Percentiles rank a stretch among this genome's conserved stretches.
These are phyloP conservation scores for Pyrochroa serraticornis DNA, from an alignment of 2,888 invertebrate species.

Conservation along the genomic window DNA sequence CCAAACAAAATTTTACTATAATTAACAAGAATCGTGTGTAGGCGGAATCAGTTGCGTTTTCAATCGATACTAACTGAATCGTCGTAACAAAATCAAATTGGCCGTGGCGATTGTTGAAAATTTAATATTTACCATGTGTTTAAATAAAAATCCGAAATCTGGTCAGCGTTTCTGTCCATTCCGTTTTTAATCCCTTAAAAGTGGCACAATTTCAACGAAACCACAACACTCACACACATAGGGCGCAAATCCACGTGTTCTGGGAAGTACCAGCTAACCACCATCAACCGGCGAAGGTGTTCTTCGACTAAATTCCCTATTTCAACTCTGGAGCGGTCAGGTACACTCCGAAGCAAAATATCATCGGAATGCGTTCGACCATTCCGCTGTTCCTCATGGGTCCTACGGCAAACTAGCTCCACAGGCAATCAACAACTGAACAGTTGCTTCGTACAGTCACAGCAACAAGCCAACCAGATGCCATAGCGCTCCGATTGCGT, in stretches of 20 bases:
- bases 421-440: constrained; percentile 40
- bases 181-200: constrained; percentile 33
- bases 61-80: too few relatives aligned
- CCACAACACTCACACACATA: constrained; percentile 35
- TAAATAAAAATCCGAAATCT: constrained; percentile 47
- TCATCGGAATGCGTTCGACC: constrained; percentile 56
- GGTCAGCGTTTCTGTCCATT: constrained; percentile 38
- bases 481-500: constrained; percentile 14
- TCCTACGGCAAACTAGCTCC: constrained; percentile 10
- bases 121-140: constrained; percentile 49
- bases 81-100: too few relatives aligned
- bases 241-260: constrained; percentile 51
- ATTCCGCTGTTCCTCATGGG: constrained; percentile 1
- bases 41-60: too few relatives aligned
- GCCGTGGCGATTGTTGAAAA: too few relatives aligned
- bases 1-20: too few relatives aligned
- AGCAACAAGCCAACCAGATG: constrained; percentile 39
- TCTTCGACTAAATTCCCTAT: constrained; percentile 55
- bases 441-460: constrained; percentile 49
- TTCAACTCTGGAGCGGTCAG: constrained; percentile 57
- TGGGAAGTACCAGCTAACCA: constrained; percentile 36
- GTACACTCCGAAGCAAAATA: constrained; percentile 58
- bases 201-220: constrained; percentile 40
- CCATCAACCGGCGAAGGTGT: constrained; percentile 52
- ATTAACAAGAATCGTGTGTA: too few relatives aligned